Base-by-base conservation (phyloP, 2,797 vertebrate species). In the Mallotus villosus region DNA sequence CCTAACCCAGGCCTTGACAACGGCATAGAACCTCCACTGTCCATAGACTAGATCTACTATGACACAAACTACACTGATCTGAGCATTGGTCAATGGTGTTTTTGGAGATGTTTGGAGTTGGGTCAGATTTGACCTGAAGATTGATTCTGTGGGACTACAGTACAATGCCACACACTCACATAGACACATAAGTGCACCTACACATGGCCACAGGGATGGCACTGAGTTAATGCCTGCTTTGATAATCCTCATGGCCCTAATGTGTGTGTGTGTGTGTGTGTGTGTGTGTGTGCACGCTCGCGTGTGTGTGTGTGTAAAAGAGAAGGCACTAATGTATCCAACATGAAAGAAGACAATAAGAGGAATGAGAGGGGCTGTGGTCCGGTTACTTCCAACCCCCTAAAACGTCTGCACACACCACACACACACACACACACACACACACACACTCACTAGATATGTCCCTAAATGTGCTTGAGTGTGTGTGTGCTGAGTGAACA, bases 321-420 rank as follows among this genome's bases (percentile, higher is more conserved):
- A 17, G 51, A 9, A 87, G 85, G 89, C 85, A 87, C 88, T 89
- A 91, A 91, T 92, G 91, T 83, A 81, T 83, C 88, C 74, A 32
- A 88, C 87, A 88, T 90, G 83, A 92, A 90, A 91, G 85, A 90
- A 91, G 85, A 84, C 77, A 83, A 90, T 85, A 80, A 71, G 81
- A 81, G 80, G 81, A 80, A 68, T 49, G 78, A 87, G 72, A 84
- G 85, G 79, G 76, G 64, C 84, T 83, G 69, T 82, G 46, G 41
- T 16, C 82, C 70, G 73, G 76, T 63, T 80, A 79, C 80, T 81
- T 87, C 77, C 29, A 3, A 61, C 61, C 19, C 61, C 29, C 61
- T 32, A 24, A 61, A 21, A 62, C 5, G 29, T 27, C n/a, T n/a
- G n/a, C n/a, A n/a, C n/a, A n/a, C n/a, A n/a, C n/a, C n/a, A n/a